Evolutionary conservation across 2,797 vertebrate genomes (phyloP), one percentile per base, ranked within the genome.

Genomic region (Micropoecilia bifurca): DNA sequence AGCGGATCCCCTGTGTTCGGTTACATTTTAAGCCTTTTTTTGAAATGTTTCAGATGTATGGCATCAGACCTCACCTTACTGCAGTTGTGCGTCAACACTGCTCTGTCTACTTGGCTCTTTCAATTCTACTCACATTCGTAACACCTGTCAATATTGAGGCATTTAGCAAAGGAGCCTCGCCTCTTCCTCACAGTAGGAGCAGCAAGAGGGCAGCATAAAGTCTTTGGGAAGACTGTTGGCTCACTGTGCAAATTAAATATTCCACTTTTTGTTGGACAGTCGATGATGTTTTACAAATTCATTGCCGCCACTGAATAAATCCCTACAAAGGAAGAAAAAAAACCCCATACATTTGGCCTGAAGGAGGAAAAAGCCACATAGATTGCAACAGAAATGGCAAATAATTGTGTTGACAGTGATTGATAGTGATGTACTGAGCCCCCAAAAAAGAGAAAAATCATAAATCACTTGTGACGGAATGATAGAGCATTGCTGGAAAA

Each of bases 391-490:
- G 76, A 39, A 46, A 66, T 80, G 83, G 72, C 71, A 84, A 83
- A 84, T 90, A 87, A 91, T 89, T 80, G 82, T 75, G 76, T 75
- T 88, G 89, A 92, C 92, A 92, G 85, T 89, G 92, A 94, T 88
- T 82, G 89, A 94, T 93, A 75, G 86, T 90, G 80, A 92, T 87
- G 82, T 91, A 87, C 81, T 71, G 82, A 77, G 81, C 41, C 28
- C 28, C n/a, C 12, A 36, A 12, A 41, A 20, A 66, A 68, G 22
- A 68, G 88, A 89, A 80, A 76, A 59, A 76, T 83, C 91, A 93
- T 96, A 95, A 95, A 95, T 95, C 93, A 93, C 76, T 87, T 81
- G 88, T 90, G 94, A 93, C 92, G 92, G 91, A 76, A 71, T 91
- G 84, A 87, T 79, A 72, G 77, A 84, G 78, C 63, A 20, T 84